Evolutionary conservation across 2,113 vertebrate genomes (phyloP).

Genomic region (Scartelaos histophorus): DNA sequence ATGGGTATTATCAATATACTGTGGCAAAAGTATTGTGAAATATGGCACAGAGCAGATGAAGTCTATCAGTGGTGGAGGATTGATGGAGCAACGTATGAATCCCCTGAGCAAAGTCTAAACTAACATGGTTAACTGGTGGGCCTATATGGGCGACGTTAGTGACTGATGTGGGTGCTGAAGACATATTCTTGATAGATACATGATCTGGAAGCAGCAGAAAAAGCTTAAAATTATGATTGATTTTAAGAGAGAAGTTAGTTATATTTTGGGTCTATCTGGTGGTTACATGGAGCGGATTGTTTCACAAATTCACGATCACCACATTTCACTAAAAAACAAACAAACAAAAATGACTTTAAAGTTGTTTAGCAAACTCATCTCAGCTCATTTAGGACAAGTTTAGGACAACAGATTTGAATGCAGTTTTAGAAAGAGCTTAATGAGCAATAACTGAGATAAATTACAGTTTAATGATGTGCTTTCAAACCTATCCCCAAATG

Average conservation of each 20-base stretch:
- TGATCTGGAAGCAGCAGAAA: background rate
- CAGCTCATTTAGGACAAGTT: background rate
- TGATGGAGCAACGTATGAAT: conserved; percentile 21
- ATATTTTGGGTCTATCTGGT: background rate
- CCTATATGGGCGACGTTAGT: background rate
- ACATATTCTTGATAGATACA: background rate
- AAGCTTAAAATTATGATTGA: background rate
- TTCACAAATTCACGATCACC: too few relatives aligned
- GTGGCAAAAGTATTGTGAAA: conserved; percentile 38
- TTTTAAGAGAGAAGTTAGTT: background rate
- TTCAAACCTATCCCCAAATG: conserved; percentile 1
- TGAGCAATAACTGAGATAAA: conserved; percentile 14
- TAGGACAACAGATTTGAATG: background rate
- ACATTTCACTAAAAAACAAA: too few relatives aligned
- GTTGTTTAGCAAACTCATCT: too few relatives aligned
- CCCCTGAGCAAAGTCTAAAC: conserved; percentile 1
- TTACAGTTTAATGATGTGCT: conserved; percentile 9
- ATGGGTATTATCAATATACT: conserved; percentile 48
- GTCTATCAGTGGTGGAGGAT: conserved; percentile 26
- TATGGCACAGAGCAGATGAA: conserved; percentile 34
- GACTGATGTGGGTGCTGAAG: background rate
- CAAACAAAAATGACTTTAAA: too few relatives aligned
- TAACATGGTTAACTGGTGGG: background rate
- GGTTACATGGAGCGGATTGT: background rate
- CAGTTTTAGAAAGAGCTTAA: background rate